Evolutionary conservation across 2,888 invertebrate genomes (phyloP).

Genomic region (Notodonta dromedarius): DNA sequence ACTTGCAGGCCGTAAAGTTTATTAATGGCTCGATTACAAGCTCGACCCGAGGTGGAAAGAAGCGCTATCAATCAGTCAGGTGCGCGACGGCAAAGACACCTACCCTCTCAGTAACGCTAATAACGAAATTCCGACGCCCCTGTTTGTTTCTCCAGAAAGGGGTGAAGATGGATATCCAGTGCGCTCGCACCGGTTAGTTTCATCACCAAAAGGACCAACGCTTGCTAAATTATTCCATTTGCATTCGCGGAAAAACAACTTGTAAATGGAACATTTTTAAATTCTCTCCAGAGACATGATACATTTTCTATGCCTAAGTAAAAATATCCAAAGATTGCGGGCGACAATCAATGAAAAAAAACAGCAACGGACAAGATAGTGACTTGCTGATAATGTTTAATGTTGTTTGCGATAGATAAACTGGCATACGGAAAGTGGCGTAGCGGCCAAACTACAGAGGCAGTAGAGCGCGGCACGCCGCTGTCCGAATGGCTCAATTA

Average conservation of each 20-base stretch:
- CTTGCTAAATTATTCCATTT: constrained; percentile 26
- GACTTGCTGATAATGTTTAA: constrained; percentile 33
- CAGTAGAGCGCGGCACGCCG: constrained; percentile 68
- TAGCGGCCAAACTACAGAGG: constrained; percentile 60
- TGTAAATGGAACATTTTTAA: background rate
- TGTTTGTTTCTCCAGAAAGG: constrained; percentile 79
- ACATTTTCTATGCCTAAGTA: background rate
- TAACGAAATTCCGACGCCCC: constrained; percentile 83
- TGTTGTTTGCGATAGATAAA: constrained; percentile 45
- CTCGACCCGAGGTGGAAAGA: constrained; percentile 84
- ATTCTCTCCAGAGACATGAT: background rate
- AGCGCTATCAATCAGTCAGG: constrained; percentile 84
- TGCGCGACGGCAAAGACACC: constrained; percentile 76
- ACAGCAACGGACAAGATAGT: constrained; percentile 25
- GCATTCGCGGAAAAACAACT: background rate
- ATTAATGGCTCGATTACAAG: constrained; percentile 85
- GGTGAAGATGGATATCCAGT: constrained; percentile 80
- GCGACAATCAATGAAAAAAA: constrained; percentile 11
- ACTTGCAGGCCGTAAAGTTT: constrained; percentile 83
- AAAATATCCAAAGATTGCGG: background rate
- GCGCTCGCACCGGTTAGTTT: constrained; percentile 59
- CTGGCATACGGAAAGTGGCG: constrained; percentile 43
- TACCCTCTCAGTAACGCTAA: constrained; percentile 80
- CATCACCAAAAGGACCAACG: constrained; percentile 48
- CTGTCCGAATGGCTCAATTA: constrained; percentile 83